Conservation (phyloP, 2,888 invertebrate species). For the Drosophila kanekoi region DNA sequence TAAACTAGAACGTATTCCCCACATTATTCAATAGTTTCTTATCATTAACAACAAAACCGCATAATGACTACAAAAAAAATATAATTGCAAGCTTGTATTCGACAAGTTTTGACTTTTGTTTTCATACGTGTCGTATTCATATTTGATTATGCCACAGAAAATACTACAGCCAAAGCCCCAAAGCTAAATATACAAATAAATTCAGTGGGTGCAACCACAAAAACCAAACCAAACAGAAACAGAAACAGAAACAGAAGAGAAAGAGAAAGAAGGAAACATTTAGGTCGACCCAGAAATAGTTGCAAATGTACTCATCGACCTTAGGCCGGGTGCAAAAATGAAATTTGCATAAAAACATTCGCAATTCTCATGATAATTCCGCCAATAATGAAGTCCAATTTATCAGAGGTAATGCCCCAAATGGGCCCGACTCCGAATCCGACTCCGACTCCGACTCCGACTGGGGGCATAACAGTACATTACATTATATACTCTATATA, state of each 20-base stretch:
- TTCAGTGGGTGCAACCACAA: slow-evolving; percentile 25
- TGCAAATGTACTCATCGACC: slow-evolving; percentile 20
- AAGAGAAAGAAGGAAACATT: neutral
- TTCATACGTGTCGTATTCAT: slow-evolving; percentile 33
- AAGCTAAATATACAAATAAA: neutral
- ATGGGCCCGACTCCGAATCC: neutral
- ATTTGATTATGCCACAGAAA: slow-evolving; percentile 17
- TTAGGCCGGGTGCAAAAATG: slow-evolving; percentile 5
- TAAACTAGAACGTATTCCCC: neutral
- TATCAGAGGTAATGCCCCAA: slow-evolving; percentile 14
- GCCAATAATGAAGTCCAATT: slow-evolving; percentile 37
- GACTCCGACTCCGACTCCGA: neutral
- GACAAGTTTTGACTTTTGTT: slow-evolving; percentile 1
- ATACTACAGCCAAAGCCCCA: neutral
- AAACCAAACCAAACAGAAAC: neutral
- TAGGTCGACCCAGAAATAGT: slow-evolving; percentile 40
- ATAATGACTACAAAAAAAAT: neutral
- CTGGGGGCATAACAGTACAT: slow-evolving; percentile 5
- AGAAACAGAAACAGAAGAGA: too few species aligned
- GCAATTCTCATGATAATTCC: slow-evolving; percentile 45
- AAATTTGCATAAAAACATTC: slow-evolving; percentile 45
- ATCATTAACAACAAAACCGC: slow-evolving; percentile 2
- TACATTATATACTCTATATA: slow-evolving; percentile 21
- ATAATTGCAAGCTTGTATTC: neutral
- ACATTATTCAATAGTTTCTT: slow-evolving; percentile 13